A percentile compares a stretch with the other conserved stretches of the same genome.
Conservation (phyloP, 1,140 invertebrate species). For the Cydia fagiglandana region DNA sequence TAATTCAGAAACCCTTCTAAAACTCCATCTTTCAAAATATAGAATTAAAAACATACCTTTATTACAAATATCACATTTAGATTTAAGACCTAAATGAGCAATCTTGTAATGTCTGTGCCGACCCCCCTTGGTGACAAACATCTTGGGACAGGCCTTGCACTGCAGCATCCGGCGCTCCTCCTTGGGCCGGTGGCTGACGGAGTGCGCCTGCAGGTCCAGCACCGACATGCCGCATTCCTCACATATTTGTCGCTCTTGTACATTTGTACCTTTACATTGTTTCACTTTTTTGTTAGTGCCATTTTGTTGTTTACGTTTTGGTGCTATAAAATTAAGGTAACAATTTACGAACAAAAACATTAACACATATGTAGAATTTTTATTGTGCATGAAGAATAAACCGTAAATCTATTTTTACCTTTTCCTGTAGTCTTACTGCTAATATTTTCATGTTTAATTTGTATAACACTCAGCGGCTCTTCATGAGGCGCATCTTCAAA, state of each 20-base stretch:
- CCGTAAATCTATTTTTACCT: slow-evolving; percentile 39
- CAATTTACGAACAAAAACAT: no score
- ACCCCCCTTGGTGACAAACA: slow-evolving; percentile 47
- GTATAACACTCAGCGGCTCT: slow-evolving; percentile 60
- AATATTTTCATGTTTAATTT: slow-evolving; percentile 56
- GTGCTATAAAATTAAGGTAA: background rate
- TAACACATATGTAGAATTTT: no score
- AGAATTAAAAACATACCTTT: slow-evolving; percentile 52
- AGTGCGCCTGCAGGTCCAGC: slow-evolving; percentile 53
- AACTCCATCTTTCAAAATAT: background rate
- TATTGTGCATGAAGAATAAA: no score
- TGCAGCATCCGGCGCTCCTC: slow-evolving; percentile 42
- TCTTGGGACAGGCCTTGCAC: slow-evolving; percentile 61
- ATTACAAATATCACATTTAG: slow-evolving; percentile 60
- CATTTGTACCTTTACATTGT: slow-evolving; percentile 27
- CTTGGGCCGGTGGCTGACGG: slow-evolving; percentile 44
- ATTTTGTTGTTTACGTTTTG: slow-evolving; percentile 19
- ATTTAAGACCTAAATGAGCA: slow-evolving; percentile 62
- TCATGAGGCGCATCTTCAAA: slow-evolving; percentile 52
- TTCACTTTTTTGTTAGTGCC: slow-evolving; percentile 37
- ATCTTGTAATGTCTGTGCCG: slow-evolving; percentile 57
- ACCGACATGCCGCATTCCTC: slow-evolving; percentile 65
- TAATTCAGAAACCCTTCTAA: no score
- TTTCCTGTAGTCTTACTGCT: slow-evolving; percentile 48
- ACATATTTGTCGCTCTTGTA: slow-evolving; percentile 48